Base-by-base conservation (phyloP, 1,140 invertebrate species). In the Pectinophora gossypiella region DNA sequence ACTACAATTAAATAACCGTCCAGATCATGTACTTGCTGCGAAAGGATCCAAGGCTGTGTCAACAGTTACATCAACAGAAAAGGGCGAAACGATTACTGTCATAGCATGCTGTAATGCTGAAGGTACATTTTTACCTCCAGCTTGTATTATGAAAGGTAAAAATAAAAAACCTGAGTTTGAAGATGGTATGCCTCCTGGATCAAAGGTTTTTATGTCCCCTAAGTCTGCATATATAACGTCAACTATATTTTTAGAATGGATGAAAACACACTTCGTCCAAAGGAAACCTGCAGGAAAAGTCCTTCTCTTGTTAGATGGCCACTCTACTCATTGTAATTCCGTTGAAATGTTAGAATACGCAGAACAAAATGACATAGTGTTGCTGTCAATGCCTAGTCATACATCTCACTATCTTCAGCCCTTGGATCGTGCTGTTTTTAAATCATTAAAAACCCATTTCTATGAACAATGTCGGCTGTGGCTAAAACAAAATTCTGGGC, bases 1-100 rank as follows among this genome's bases (percentile, higher is more conserved):
- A 6, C 32, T 85, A 3, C 80, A 89, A 59, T n/a, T 85, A 0
- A 69, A 67, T 10, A 64, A 61, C 56, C 55, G 56, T 42, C 43
- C 55, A 5, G 49, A 49, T 12, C 10, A 42, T n/a, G 56, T 68
- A 22, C 10, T 65, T 22, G 61, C 61, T 19, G 43, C 13, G n/a
- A 67, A 67, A 54, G 61, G 61, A 5, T 16, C 52, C 15, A 68
- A 68, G 35, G 27, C 9, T 60, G 61, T 70, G 0, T 13, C 48
- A 47, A 21, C 55, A 18, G 16, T 68, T 18, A 64, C 59, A 10
- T 46, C 59, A n/a, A 42, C 16, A 16, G 61, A 75, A 45, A 68
- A 68, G 47, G 63, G 62, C 13, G 60, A 72, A 60, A 68, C 47
- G 9, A 54, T 74, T n/a, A 56, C 57, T 12, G 20, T 72, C 3